phyloP scores from a whole-genome alignment of 2,113 vertebrate genomes.

The Isurus oxyrinchus region DNA sequence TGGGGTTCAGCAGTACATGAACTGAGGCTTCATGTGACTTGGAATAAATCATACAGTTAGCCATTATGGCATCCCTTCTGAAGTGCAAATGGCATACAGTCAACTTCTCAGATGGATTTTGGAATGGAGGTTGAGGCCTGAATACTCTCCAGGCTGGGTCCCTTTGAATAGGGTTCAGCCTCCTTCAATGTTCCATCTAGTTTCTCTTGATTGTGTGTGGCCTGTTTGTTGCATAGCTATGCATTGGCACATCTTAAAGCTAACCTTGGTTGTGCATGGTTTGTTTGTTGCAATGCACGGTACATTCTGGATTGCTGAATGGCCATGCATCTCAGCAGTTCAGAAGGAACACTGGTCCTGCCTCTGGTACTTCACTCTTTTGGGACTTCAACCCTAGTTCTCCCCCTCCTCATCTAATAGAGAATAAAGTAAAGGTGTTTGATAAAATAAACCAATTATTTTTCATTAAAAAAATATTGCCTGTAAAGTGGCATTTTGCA shows the following conservation, averaged over 20 bases:
- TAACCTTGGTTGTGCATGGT: too few relatives aligned
- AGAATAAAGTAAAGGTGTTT: too few relatives aligned
- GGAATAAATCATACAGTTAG: too few relatives aligned
- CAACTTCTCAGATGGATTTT: neutral
- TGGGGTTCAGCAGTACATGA: too few relatives aligned
- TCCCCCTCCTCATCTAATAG: neutral
- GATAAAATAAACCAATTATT: neutral
- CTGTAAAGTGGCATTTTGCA: neutral
- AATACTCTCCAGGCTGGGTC: neutral
- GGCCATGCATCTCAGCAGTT: too few relatives aligned
- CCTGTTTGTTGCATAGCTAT: too few relatives aligned
- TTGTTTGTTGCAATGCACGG: too few relatives aligned
- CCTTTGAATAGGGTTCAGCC: neutral
- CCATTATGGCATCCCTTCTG: neutral
- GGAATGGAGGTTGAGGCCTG: neutral
- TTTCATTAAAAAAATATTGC: neutral
- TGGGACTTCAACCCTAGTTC: neutral
- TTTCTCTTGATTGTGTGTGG: too few relatives aligned
- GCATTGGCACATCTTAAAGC: too few relatives aligned
- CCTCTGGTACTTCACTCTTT: neutral
- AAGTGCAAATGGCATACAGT: neutral
- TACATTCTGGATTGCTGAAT: too few relatives aligned
- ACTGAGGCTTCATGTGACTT: too few relatives aligned
- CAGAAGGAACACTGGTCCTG: too few relatives aligned
- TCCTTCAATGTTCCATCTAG: neutral